These are phyloP conservation scores for Champsocephalus esox DNA, from an alignment of 2,797 vertebrate genomes.

Conservation along the genomic window DNA sequence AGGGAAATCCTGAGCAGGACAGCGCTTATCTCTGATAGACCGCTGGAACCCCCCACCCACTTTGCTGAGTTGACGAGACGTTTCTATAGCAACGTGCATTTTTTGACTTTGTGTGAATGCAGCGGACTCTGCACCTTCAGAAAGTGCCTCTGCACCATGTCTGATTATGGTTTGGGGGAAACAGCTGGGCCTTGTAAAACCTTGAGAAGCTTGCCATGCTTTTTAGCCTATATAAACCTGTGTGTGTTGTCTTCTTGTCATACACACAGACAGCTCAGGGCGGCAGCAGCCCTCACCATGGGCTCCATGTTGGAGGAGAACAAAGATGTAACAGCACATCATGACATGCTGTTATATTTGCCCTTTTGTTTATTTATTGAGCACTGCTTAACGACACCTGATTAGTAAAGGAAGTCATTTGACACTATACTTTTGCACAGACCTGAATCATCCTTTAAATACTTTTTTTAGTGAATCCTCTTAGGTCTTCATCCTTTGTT, in stretches of 20 bases:
- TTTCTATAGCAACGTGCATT: slow-evolving; percentile 70
- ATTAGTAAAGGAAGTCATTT: not conserved
- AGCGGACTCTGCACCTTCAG: slow-evolving; percentile 31
- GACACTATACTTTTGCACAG: not conserved
- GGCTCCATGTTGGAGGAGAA: slow-evolving; percentile 36
- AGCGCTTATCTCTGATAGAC: slow-evolving; percentile 59
- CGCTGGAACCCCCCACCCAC: slow-evolving; percentile 23
- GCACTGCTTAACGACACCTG: not conserved
- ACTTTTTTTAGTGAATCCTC: not conserved
- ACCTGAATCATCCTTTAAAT: not conserved
- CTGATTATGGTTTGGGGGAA: slow-evolving; percentile 32
- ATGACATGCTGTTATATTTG: slow-evolving; percentile 3
- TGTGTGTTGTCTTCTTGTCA: slow-evolving; percentile 9
- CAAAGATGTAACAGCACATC: slow-evolving; percentile 36
- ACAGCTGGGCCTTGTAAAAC: slow-evolving; percentile 35
- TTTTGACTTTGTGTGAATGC: slow-evolving; percentile 21
- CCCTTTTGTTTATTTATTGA: slow-evolving; percentile 12
- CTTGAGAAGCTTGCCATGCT: slow-evolving; percentile 12
- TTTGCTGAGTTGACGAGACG: slow-evolving; percentile 68
- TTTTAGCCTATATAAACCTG: slow-evolving; percentile 23
- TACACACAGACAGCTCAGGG: slow-evolving; percentile 43
- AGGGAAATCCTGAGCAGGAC: slow-evolving; percentile 62
- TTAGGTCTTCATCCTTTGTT: not conserved
- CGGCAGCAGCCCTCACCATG: slow-evolving; percentile 42
- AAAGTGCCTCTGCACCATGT: slow-evolving; percentile 26